Base-by-base conservation (phyloP, 1,140 invertebrate genomes). In the Manduca sexta region DNA sequence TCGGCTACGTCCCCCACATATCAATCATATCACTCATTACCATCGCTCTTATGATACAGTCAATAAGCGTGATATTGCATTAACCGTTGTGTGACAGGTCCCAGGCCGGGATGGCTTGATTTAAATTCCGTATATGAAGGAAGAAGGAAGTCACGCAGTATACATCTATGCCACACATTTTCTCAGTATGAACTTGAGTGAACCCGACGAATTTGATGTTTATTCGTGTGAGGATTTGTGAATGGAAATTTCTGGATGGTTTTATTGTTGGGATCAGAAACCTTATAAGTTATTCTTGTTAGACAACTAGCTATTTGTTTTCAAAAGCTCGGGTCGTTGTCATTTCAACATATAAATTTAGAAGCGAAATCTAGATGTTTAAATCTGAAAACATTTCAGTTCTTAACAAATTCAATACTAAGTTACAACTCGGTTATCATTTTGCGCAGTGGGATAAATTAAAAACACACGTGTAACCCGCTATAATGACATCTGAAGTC, bases 71-170 rank as follows among this genome's bases (percentile, higher is more conserved):
- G 44, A 68, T 39, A 45, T 35, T 45, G 18, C 43, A 35, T 35
- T 45, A 35, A 35, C 18, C 64, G 41, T 69, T 34, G 52, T 38
- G 38, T 46, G 41, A 15, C 30, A 38, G 40, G 45, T 49, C 52
- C 37, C 52, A 34, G 40, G 55, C 56, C 62, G 72, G 70, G 74
- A 71, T 74, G 62, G 67, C 74, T 70, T 74, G 67, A 82, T 84
- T 84, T 82, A 84, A 84, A 84, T 84, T 84, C 78, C 74, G 78
- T 68, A 82, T 80, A 80, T 80, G 80, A 76, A 74, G 80, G 78
- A 82, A 81, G 70, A 74, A 84, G 80, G 80, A 84, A 84, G 80
- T 84, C 76, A 76, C 74, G 75, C 34, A 58, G 56, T 56, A 33
- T 64, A 66, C 74, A 77, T 78, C 69, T 80, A 76, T 78, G 74